Base-by-base conservation (phyloP, 23 tunicate species). In the Styela clava region DNA sequence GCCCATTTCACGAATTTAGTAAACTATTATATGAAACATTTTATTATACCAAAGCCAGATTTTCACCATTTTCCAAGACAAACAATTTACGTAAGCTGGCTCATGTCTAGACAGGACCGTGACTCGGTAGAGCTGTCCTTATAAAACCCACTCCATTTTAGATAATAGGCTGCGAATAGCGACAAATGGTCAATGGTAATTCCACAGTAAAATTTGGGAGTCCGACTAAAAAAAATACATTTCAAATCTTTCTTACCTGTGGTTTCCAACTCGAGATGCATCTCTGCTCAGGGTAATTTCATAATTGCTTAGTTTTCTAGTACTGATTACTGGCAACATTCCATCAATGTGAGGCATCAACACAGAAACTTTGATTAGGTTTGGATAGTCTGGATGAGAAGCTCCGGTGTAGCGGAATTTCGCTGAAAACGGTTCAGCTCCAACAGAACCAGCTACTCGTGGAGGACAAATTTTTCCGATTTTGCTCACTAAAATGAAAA, bases 391-490 rank as follows among this genome's bases (percentile, higher is more conserved):
- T 21, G 81, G 64, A 62, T 95, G 95, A 3, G 83, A 73, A 1
- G 91, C 82, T 30, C 95, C 99, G 1, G 91, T 86, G 81, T 95
- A 95, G 32, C 96, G 92, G 78, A 95, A 88, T 52, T 86, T 80
- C 23, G 99, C 96, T 24, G 95, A 86, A 72, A 95, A 95, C 21
- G 99, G 99, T 52, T 95, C 99, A 0, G 99, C 99, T 31, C 99
- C 99, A 32, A 95, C 92, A 0, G 95, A 90, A 3, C 95, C 95
- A 21, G 88, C 74, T 25, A 83, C 74, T 61, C 99, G 79, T 2
- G 99, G 86, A 1, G 89, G 92, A 65, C 99, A 95, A 28, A 95
- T 74, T 25, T 78, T 86, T 72, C 83, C 86, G 36, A 51, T 63
- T 1, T 26, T 56, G 87, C 86, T 93, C 30, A 93, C 98, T 93